These are phyloP conservation scores for Brachionus rotundiformis DNA, from an alignment of 1,140 invertebrate genomes.

Conservation along the genomic window DNA sequence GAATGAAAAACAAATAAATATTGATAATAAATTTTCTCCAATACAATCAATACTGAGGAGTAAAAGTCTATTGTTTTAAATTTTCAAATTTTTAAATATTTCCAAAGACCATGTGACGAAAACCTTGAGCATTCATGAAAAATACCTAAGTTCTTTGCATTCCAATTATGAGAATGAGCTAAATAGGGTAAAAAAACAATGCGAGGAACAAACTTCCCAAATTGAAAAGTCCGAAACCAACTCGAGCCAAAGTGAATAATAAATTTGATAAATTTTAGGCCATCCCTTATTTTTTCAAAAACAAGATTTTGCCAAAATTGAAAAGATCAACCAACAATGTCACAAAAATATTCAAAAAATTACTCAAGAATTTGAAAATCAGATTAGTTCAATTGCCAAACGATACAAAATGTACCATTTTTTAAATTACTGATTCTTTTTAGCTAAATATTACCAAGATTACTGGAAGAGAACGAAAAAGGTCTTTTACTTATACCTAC, in stretches of 20 bases:
- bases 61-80: too few species aligned
- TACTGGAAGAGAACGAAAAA: not conserved
- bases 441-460: not conserved
- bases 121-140: constrained; percentile 18
- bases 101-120: not conserved
- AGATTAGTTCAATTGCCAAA: not conserved
- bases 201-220: not conserved
- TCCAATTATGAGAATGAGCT: constrained; percentile 20
- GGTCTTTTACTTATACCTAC: not conserved
- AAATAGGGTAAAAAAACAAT: not conserved
- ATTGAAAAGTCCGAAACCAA: too few species aligned
- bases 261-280: not conserved
- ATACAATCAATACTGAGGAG: not conserved
- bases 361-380: not conserved
- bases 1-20: not conserved
- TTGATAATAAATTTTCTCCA: not conserved
- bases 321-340: not conserved
- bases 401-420: not conserved
- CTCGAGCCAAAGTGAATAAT: not conserved
- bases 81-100: not conserved
- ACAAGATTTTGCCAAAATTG: not conserved
- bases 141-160: not conserved
- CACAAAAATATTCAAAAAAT: not conserved
- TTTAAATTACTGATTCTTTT: not conserved
- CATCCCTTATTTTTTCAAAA: not conserved